phyloP scores from a whole-genome alignment of 1,140 invertebrate species.

The Pogonognathellus flavescens region DNA sequence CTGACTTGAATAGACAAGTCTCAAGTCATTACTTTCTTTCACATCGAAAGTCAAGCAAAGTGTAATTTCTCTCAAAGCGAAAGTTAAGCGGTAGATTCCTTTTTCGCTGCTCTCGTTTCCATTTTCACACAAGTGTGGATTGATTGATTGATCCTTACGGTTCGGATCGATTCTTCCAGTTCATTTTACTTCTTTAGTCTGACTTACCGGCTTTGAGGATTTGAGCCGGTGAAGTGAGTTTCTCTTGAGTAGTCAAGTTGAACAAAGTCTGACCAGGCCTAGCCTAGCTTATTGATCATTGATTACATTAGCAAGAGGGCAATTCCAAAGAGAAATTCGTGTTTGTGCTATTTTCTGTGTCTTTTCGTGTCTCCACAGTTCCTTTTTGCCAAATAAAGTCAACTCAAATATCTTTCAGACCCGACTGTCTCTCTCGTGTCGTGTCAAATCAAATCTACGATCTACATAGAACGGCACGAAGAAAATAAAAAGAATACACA shows the following conservation, averaged over 20 bases:
- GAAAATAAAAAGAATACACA: not conserved
- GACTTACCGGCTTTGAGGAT: constrained; percentile 39
- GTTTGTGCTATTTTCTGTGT: constrained; percentile 40
- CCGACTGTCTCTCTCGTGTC: constrained; percentile 41
- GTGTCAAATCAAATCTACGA: constrained; percentile 20
- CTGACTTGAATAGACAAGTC: not conserved
- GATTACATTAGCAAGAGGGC: constrained; percentile 8
- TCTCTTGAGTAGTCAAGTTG: not conserved
- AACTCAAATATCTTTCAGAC: not conserved
- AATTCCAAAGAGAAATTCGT: constrained; percentile 11
- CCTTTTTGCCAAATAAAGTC: constrained; percentile 19
- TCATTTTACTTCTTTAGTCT: constrained; percentile 37
- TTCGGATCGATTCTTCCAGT: constrained; percentile 48
- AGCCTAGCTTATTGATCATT: constrained; percentile 33
- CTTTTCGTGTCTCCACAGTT: constrained; percentile 31
- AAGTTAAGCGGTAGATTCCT: constrained; percentile 25
- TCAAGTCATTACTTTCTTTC: not conserved
- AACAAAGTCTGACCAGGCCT: not conserved
- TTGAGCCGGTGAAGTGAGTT: constrained; percentile 40
- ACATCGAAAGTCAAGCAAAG: not conserved
- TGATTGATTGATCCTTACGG: constrained; percentile 44
- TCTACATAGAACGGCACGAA: not conserved
- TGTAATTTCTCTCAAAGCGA: not conserved
- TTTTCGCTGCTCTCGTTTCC: not conserved
- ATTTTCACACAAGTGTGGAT: constrained; percentile 32